Conservation (phyloP, 2,888 invertebrate species). For the Troides oblongomaculatus region DNA sequence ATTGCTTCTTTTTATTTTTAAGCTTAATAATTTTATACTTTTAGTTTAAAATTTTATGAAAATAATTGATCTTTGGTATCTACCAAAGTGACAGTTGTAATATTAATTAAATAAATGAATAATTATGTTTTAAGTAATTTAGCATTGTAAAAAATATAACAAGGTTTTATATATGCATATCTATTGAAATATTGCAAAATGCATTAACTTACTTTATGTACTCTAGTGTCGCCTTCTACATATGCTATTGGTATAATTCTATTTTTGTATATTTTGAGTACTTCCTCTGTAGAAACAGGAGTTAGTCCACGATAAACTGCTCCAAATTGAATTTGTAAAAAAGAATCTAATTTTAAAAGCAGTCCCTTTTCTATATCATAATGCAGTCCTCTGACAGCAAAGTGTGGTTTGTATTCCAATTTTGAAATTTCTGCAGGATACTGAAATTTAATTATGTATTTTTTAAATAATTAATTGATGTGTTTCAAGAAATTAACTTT, state of each 20-base stretch:
- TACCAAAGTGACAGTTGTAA: too few species aligned
- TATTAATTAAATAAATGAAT: too few species aligned
- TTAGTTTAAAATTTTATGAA: too few species aligned
- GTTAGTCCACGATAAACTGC: slow-evolving; percentile 94
- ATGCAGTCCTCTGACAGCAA: slow-evolving; percentile 98
- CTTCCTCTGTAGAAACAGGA: slow-evolving; percentile 90
- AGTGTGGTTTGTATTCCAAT: slow-evolving; percentile 93
- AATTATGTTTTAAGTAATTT: too few species aligned
- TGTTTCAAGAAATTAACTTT: not conserved
- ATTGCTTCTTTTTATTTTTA: not conserved
- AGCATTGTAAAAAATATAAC: too few species aligned
- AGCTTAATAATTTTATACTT: too few species aligned
- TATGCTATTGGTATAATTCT: slow-evolving; percentile 92
- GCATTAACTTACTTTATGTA: slow-evolving; percentile 81
- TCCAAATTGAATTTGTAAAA: slow-evolving; percentile 97
- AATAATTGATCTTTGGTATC: too few species aligned
- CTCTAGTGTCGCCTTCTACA: slow-evolving; percentile 88
- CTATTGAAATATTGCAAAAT: not conserved
- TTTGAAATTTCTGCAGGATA: slow-evolving; percentile 92
- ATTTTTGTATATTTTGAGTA: slow-evolving; percentile 90
- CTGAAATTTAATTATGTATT: slow-evolving; percentile 69
- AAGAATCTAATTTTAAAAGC: slow-evolving; percentile 96
- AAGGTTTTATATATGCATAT: too few species aligned
- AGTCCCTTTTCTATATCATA: slow-evolving; percentile 98
- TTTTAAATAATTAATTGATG: not conserved